A percentile compares a stretch with the other conserved stretches of the same genome.
phyloP scores from a whole-genome alignment of 2,797 vertebrate genomes.

The Myotis daubentonii region DNA sequence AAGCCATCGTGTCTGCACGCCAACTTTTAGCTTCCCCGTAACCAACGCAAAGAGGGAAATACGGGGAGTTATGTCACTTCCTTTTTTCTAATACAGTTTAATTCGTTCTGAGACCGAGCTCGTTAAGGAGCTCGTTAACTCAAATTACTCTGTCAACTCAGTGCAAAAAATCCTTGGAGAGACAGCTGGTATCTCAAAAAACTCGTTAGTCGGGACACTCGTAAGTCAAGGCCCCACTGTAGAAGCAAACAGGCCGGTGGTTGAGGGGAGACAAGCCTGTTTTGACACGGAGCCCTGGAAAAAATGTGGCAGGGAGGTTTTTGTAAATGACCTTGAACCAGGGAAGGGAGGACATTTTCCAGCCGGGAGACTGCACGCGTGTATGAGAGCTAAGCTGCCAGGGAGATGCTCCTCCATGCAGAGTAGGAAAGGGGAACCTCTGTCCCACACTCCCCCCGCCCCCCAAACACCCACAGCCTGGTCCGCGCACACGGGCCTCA shows the following conservation, averaged over 20 bases:
- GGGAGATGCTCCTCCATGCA: neutral
- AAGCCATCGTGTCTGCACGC: neutral
- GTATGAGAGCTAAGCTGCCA: slow-evolving; percentile 15
- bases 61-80: neutral
- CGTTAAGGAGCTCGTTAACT: too few relatives aligned
- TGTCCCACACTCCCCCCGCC: neutral
- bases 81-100: neutral
- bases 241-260: slow-evolving; percentile 32
- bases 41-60: slow-evolving; percentile 57
- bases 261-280: slow-evolving; percentile 47
- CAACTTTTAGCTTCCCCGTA: slow-evolving; percentile 63
- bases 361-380: slow-evolving; percentile 35
- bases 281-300: slow-evolving; percentile 56
- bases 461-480: neutral
- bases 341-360: slow-evolving; percentile 55
- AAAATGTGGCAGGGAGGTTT: slow-evolving; percentile 50
- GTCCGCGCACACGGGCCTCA: neutral
- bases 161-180: too few relatives aligned
- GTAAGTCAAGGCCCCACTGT: too few relatives aligned
- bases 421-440: neutral
- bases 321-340: slow-evolving; percentile 52
- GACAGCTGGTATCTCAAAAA: too few relatives aligned
- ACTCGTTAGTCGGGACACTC: too few relatives aligned
- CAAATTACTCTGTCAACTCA: too few relatives aligned
- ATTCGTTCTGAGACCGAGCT: too few relatives aligned